Evolutionary conservation across 1,140 invertebrate genomes (phyloP).

Genomic region (Drosophila pachea): DNA sequence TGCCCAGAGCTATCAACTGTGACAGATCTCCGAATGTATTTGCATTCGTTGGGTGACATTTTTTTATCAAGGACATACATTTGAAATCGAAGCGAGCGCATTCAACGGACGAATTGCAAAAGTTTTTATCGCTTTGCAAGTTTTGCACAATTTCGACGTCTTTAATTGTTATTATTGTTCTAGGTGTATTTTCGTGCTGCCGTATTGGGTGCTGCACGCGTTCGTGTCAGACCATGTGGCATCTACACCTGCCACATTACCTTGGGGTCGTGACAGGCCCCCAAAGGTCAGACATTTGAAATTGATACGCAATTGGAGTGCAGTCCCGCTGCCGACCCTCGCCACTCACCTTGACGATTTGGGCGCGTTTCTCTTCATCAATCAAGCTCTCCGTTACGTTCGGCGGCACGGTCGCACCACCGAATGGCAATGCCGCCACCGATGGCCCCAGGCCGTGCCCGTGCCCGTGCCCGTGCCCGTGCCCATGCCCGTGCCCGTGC

Average conservation of each 20-base stretch:
- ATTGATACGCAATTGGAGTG: conserved; percentile 44
- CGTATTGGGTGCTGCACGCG: background rate
- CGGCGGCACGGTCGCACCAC: conserved; percentile 16
- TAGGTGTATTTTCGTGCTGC: background rate
- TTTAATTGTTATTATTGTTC: conserved; percentile 5
- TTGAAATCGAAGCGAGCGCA: too few species aligned
- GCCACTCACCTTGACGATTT: conserved; percentile 71
- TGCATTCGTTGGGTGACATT: too few species aligned
- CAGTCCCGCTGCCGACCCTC: background rate
- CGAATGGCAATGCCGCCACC: conserved; percentile 42
- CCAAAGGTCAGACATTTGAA: conserved; percentile 46
- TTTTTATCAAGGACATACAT: too few species aligned
- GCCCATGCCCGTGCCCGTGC: too few species aligned
- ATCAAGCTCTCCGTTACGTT: conserved; percentile 42
- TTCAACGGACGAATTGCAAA: background rate
- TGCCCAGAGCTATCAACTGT: too few species aligned
- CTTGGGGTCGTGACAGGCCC: conserved; percentile 25
- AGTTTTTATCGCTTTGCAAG: background rate
- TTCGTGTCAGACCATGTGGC: conserved; percentile 14
- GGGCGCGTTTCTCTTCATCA: conserved; percentile 70
- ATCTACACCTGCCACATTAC: conserved; percentile 38
- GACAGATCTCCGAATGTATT: too few species aligned
- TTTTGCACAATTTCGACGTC: background rate
- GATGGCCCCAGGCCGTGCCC: background rate
- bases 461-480: too few species aligned